Percentiles rank a stretch among this genome's conserved stretches.
These are phyloP conservation scores for Melanerpes aurifrons DNA, from an alignment of 2,113 vertebrate genomes.

Conservation along the genomic window DNA sequence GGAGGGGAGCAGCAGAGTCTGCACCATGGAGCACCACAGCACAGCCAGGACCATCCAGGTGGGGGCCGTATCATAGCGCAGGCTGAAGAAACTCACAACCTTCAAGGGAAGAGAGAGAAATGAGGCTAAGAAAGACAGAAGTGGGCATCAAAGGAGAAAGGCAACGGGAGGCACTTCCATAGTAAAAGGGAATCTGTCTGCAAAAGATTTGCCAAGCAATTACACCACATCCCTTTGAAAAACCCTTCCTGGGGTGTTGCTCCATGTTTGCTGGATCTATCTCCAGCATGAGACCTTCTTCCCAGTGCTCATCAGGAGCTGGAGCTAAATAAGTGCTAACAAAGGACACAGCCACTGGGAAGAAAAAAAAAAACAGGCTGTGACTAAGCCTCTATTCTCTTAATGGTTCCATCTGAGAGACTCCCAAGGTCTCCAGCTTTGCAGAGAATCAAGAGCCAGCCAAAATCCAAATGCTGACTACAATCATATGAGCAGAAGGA, in stretches of 20 bases:
- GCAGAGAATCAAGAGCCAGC: not conserved
- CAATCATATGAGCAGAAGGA: not conserved
- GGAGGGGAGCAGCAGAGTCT: conserved; percentile 82
- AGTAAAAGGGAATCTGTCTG: not conserved
- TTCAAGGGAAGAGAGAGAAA: conserved; percentile 24
- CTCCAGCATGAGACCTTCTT: not conserved
- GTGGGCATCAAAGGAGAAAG: not conserved
- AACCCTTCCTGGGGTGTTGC: not conserved
- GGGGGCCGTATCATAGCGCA: conserved; percentile 81
- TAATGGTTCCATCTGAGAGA: conserved; percentile 31
- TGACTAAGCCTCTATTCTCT: conserved; percentile 34
- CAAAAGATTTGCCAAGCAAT: not conserved
- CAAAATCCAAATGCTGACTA: conserved; percentile 10
- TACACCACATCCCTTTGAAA: not conserved
- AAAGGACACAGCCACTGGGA: not conserved
- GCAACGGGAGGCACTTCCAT: not conserved
- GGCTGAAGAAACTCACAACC: conserved; percentile 85
- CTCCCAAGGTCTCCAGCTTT: conserved; percentile 14
- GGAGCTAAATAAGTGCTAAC: conserved; percentile 30
- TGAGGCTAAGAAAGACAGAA: not conserved
- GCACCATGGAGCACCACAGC: conserved; percentile 86
- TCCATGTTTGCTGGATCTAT: not conserved
- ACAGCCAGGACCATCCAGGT: conserved; percentile 86
- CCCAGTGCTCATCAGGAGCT: not conserved
- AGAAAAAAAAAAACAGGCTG: not conserved